Base-by-base conservation (phyloP, 2,113 vertebrate species). In the Quiscalus mexicanus region DNA sequence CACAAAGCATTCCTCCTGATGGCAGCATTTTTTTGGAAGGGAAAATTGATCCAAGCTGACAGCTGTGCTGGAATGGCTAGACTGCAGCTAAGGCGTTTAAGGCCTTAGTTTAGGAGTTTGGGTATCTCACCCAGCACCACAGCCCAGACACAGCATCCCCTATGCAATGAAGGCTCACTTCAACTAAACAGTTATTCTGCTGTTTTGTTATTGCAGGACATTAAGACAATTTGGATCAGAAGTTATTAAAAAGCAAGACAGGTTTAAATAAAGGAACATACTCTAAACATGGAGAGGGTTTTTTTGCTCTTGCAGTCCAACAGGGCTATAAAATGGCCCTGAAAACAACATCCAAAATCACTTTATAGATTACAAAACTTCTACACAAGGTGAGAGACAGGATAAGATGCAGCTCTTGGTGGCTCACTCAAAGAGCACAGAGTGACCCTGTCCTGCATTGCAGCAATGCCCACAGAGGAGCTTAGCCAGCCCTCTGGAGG, bases 31-130 rank as follows among this genome's bases (percentile, higher is more conserved):
- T 96, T 95, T 93, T 85, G 58, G 90, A 96, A 93, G 50, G 41
- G 84, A 94, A 96, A 96, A 96, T 91, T 91, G 68, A 93, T 92
- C 87, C 93, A 96, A 96, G 91, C 96, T 95, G 93, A 94, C 96
- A 96, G 93, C 96, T 96, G 96, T 83, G 88, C 94, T 91, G 90
- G 94, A 91, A 97, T 84, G 90, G 85, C 67, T 91, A 95, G 94
- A 76, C 92, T 92, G 74, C 58, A 62, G 83, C 78, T 79, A 88
- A 85, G 70, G 85, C 67, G 8, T 96, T 93, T 93, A 69, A 95
- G 95, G 95, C 78, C 92, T 37, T 37, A 37, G 37, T 9, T 37
- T 37, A 37, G 37, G 37, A 85, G 82, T 91, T 82, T 0, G 4
- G 31, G 50, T 82, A 83, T 56, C 70, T 85, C 10, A 1, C 44